phyloP scores from a whole-genome alignment of 2,888 invertebrate genomes.

The Tachystola acroxantha region DNA sequence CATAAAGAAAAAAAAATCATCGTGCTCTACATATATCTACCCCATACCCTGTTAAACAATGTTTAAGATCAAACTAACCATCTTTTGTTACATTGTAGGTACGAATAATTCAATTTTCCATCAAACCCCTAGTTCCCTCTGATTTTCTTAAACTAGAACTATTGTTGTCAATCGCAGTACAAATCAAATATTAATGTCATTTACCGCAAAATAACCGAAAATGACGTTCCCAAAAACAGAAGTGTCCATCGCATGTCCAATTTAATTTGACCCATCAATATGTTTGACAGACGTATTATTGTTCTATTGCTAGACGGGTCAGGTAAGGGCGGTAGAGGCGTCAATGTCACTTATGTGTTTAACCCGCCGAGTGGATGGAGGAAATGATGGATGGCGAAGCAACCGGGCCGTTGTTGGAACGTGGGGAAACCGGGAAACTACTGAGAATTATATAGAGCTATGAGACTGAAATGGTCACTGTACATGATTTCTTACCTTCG shows the following conservation, averaged over 20 bases:
- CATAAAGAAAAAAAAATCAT: too few relatives aligned
- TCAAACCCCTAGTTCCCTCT: too few relatives aligned
- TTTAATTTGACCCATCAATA: constrained; percentile 31
- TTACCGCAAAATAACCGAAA: constrained; percentile 58
- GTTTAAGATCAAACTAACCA: too few relatives aligned
- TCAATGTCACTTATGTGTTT: constrained; percentile 78
- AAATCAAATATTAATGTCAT: constrained; percentile 63
- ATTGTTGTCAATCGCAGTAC: constrained; percentile 49
- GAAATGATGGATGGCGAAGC: constrained; percentile 71
- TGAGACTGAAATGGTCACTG: constrained; percentile 9
- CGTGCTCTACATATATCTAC: too few relatives aligned
- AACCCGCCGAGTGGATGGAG: constrained; percentile 76
- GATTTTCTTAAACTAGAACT: too few relatives aligned
- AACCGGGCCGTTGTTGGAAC: constrained; percentile 57
- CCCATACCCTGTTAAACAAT: too few relatives aligned
- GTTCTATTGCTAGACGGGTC: constrained; percentile 34
- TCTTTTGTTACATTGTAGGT: too few relatives aligned
- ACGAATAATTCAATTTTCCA: too few relatives aligned
- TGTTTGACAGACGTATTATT: constrained; percentile 25
- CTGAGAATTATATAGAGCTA: constrained; percentile 42
- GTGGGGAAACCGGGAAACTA: constrained; percentile 41
- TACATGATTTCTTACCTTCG: constrained; percentile 15
- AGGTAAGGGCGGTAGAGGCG: constrained; percentile 49
- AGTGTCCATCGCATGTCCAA: constrained; percentile 46
- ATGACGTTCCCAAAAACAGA: constrained; percentile 49